Conservation (phyloP, 2,797 vertebrate species). For the Aulostomus chinensis region DNA sequence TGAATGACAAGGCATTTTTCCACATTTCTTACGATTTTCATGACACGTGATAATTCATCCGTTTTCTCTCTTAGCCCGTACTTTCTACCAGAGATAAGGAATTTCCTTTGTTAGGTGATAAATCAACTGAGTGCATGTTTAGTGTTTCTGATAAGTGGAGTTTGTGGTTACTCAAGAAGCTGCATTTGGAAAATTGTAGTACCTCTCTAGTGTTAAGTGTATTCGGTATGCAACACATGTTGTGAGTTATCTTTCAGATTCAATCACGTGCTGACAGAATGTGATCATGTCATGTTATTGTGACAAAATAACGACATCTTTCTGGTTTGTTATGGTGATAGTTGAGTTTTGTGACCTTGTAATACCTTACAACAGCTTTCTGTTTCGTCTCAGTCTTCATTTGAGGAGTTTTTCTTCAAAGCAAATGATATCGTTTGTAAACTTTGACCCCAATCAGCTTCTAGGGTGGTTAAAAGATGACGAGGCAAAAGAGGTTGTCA, state of each 20-base stretch:
- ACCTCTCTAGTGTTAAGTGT: not conserved
- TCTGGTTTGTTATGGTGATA: not conserved
- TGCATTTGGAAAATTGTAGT: too few species aligned
- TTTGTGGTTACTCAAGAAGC: too few species aligned
- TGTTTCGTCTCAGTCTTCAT: too few species aligned
- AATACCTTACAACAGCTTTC: not conserved
- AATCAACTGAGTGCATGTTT: not conserved
- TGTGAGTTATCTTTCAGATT: not conserved
- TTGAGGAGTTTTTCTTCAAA: not conserved
- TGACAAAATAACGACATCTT: too few species aligned
- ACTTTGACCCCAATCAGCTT: conserved; percentile 22
- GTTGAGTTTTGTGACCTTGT: not conserved
- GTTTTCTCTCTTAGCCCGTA: too few species aligned
- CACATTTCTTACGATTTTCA: too few species aligned
- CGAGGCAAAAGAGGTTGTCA: conserved; percentile 2
- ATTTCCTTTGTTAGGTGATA: not conserved
- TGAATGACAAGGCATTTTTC: too few species aligned
- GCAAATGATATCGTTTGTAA: not conserved
- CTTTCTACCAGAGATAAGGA: too few species aligned
- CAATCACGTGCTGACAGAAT: too few species aligned
- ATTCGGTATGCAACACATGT: not conserved
- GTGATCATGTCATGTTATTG: too few species aligned
- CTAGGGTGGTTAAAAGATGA: conserved; percentile 10
- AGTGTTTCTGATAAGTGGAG: conserved; percentile 7
- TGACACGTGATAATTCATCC: too few species aligned